Conservation (phyloP, 1,140 invertebrate genomes). For the Drepana arcuata region DNA sequence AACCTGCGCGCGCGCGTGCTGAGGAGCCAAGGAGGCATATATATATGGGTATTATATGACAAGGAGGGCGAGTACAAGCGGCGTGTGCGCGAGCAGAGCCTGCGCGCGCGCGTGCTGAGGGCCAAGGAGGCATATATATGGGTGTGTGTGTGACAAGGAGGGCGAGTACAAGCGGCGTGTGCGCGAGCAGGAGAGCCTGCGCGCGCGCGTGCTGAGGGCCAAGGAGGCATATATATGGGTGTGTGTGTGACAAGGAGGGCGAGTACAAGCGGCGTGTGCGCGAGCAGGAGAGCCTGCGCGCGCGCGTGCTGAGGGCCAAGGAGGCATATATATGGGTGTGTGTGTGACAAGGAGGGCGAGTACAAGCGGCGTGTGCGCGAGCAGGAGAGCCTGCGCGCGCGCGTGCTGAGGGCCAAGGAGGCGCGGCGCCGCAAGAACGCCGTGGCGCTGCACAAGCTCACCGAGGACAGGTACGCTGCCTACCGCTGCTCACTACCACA, state of each 20-base stretch:
- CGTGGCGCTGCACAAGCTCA: slow-evolving; percentile 27
- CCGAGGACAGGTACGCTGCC: slow-evolving; percentile 30
- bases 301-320: slow-evolving; percentile 49
- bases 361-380: slow-evolving; percentile 43
- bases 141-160: too few relatives aligned
- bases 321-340: too few relatives aligned
- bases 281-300: slow-evolving; percentile 50
- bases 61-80: slow-evolving; percentile 56
- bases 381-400: slow-evolving; percentile 46
- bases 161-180: slow-evolving; percentile 43
- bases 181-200: slow-evolving; percentile 47
- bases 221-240: too few relatives aligned
- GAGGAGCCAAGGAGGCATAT: too few relatives aligned
- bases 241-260: too few relatives aligned
- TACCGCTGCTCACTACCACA: slow-evolving; percentile 19
- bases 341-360: slow-evolving; percentile 61
- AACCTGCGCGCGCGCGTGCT: too few relatives aligned
- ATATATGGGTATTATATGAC: too few relatives aligned
- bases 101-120: slow-evolving; percentile 47
- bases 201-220: slow-evolving; percentile 47
- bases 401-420: slow-evolving; percentile 53
- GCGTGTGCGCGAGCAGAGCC: slow-evolving; percentile 37
- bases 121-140: slow-evolving; percentile 60
- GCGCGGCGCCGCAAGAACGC: slow-evolving; percentile 45
- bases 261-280: slow-evolving; percentile 42